Evolutionary conservation across 2,113 vertebrate species (phyloP), one percentile per base, ranked within the genome.

Genomic region (Arenaria interpres): DNA sequence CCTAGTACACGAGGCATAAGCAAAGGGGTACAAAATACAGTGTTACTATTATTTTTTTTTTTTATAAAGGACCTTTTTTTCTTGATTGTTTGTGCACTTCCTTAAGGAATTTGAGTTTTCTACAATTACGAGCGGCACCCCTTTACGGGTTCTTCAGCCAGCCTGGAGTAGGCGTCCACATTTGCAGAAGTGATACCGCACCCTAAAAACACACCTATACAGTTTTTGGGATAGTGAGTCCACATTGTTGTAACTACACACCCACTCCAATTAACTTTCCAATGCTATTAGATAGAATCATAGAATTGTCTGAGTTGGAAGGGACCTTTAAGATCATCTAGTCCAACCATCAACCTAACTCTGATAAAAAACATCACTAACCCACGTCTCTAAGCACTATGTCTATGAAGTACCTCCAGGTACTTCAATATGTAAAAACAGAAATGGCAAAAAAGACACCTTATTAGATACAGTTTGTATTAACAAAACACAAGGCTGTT

Each of bases 151-250:
- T 68, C 71, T 71, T 63, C 46, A 77, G 30, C 25, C 30, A 41
- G 53, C 18, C 53, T 23, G 73, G 37, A 46, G 25, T 2, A 71
- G 60, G 12, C 1, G 0, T 37, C 37, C 33, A 25, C 0, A 1
- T 63, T 43, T 82, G 59, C 37, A 68, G 66, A 73, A 64, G 27
- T 9, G 35, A 81, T 32, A 30, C 23, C 13, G 33, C 23, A 46
- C 71, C 57, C 73, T 76, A 35, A 85, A 85, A 63, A 9, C 41
- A 57, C 22, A 45, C 35, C 35, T 43, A 25, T 41, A 33, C 12
- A 48, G n/a, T n/a, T 54, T 35, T 48, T 21, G n/a, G 46, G 39
- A 80, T 46, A 62, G 39, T 5, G 12, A 75, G 9, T 48, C 33
- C 53, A 57, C 14, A 35, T 15, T 28, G n/a, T 7, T 37, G 45